Evolutionary conservation across 1,140 invertebrate species (phyloP).

Genomic region (Formica exsecta): DNA sequence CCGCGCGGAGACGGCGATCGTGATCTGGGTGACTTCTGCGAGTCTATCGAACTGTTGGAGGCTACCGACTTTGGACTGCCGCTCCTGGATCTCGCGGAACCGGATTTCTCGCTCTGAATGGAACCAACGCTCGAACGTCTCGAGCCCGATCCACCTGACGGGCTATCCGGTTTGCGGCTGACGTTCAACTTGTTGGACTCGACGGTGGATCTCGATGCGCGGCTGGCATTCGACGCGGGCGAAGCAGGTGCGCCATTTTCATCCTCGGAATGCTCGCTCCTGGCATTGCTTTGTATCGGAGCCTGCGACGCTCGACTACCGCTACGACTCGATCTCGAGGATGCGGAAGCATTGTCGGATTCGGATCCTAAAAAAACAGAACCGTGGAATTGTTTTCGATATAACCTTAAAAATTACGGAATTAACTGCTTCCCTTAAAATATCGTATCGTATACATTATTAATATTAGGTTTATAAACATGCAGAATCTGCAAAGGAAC

Average conservation of each 20-base stretch:
- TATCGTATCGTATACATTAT: too few relatives aligned
- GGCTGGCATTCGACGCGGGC: conserved; percentile 75
- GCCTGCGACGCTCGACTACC: conserved; percentile 77
- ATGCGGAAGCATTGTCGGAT: conserved; percentile 85
- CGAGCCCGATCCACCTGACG: conserved; percentile 78
- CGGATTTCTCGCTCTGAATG: conserved; percentile 76
- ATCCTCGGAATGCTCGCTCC: conserved; percentile 78
- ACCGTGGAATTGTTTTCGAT: not conserved
- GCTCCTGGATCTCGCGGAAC: conserved; percentile 80
- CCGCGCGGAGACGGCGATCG: conserved; percentile 74
- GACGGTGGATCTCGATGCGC: conserved; percentile 76
- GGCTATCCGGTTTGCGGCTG: conserved; percentile 78
- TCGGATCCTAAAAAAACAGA: conserved; percentile 82
- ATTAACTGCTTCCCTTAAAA: not conserved
- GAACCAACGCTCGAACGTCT: conserved; percentile 81
- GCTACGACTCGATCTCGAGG: conserved; percentile 82
- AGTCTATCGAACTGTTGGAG: conserved; percentile 81
- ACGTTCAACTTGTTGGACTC: conserved; percentile 69
- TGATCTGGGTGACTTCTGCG: conserved; percentile 79
- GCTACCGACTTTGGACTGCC: conserved; percentile 77
- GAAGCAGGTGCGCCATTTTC: conserved; percentile 69
- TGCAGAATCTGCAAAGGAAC: too few relatives aligned
- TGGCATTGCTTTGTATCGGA: conserved; percentile 71
- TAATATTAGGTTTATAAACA: too few relatives aligned
- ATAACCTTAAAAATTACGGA: not conserved